These are phyloP conservation scores for Halcyon senegalensis DNA, from an alignment of 2,113 vertebrate species.

Conservation along the genomic window DNA sequence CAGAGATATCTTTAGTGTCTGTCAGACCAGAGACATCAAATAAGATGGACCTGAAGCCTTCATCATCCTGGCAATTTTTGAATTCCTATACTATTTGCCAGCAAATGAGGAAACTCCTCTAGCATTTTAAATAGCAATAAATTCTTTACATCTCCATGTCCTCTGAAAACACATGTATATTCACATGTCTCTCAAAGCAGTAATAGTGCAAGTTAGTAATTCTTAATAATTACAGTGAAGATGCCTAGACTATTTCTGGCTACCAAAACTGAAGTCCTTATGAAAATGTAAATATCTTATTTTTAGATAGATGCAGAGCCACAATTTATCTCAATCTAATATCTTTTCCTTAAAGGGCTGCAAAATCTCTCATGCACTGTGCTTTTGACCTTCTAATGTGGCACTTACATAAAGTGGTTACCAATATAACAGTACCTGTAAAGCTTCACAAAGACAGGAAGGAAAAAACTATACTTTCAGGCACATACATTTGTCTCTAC, in stretches of 20 bases:
- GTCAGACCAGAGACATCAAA: neutral
- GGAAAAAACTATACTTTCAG: neutral
- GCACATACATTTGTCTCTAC: neutral
- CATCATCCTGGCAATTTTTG: neutral
- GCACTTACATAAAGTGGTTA: neutral
- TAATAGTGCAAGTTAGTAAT: slow-evolving; percentile 44
- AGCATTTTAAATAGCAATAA: slow-evolving; percentile 11
- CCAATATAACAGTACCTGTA: neutral
- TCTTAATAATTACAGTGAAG: slow-evolving; percentile 41
- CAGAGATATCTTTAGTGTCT: neutral
- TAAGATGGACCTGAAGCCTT: neutral
- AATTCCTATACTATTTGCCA: neutral
- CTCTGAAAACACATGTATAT: neutral
- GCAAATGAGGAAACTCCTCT: neutral
- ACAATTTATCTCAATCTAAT: slow-evolving; percentile 10
- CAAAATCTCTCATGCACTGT: neutral
- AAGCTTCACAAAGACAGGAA: neutral
- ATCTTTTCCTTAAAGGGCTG: neutral
- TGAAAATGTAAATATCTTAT: slow-evolving; percentile 42
- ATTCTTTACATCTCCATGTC: neutral
- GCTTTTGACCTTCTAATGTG: neutral
- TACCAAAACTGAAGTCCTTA: slow-evolving; percentile 14
- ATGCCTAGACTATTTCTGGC: neutral
- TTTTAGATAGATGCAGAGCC: slow-evolving; percentile 38
- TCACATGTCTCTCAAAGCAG: slow-evolving; percentile 35